A percentile compares a stretch with the other conserved stretches of the same genome.
These are phyloP conservation scores for Trachymyrmex cornetzi DNA, from an alignment of 1,140 invertebrate genomes.

Conservation along the genomic window DNA sequence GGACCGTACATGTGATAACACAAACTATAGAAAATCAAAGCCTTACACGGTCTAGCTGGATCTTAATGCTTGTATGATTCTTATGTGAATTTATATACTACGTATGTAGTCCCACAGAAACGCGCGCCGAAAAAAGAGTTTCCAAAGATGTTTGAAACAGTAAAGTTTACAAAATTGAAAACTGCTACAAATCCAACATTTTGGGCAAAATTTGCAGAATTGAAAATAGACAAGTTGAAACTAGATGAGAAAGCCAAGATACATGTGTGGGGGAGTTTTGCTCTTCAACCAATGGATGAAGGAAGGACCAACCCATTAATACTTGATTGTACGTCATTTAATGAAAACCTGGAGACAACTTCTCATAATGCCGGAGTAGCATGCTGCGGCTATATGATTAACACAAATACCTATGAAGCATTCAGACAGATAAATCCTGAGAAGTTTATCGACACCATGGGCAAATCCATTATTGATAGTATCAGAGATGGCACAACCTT, in stretches of 20 bases:
- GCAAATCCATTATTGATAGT: constrained; percentile 89
- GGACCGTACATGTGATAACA: no score
- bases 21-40: no score
- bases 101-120: no score
- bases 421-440: constrained; percentile 95
- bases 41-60: no score
- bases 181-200: constrained; percentile 93
- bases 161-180: constrained; percentile 84
- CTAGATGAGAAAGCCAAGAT: constrained; percentile 91
- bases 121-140: no score
- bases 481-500: constrained; percentile 90
- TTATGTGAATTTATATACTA: no score
- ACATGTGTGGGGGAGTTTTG: constrained; percentile 92
- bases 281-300: constrained; percentile 87
- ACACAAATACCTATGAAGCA: constrained; percentile 96
- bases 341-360: constrained; percentile 88
- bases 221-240: constrained; percentile 96
- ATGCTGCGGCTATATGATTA: constrained; percentile 90
- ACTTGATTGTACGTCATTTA: constrained; percentile 94
- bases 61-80: no score
- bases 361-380: constrained; percentile 88
- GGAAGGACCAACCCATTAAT: constrained; percentile 87
- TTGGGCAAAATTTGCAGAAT: constrained; percentile 95
- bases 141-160: constrained; percentile 80
- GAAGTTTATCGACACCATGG: constrained; percentile 90